Evolutionary conservation across 2,888 invertebrate species (phyloP), one percentile per base, ranked within the genome.

Genomic region (Coelopa pilipes): DNA sequence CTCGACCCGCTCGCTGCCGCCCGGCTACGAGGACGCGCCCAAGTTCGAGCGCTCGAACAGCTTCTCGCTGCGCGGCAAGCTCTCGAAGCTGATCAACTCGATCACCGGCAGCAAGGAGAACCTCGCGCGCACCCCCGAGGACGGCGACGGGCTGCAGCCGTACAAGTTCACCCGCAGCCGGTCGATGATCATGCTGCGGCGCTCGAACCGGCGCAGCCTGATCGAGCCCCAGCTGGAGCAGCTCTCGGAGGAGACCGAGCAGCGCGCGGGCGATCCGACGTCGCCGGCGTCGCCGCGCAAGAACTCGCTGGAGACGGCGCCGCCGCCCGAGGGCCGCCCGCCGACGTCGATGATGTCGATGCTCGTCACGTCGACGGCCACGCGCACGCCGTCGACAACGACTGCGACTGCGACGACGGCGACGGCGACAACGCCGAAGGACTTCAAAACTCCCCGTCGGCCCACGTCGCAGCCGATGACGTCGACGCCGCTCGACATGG

Each of bases 51-150:
- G 87, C 2, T 84, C 87, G 15, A 85, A 85, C 60, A 88, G 88
- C 78, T 87, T 88, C 73, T 85, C 85, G 19, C 70, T 87, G n/a
- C 84, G 84, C 1, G 83, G 85, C 15, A 87, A 83, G 76, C 75
- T 88, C 19, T 84, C 86, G 0, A 84, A 86, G 68, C 76, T 88
- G 1, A 81, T 87, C 24, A 86, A 84, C 45, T 84, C 85, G 11
- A 78, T 88, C 13, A 86, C 86, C 1, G 85, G 86, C 72, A 88
- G 88, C 78, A 86, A 86, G 76, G 88, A 88, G 75, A 87, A 86
- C 74, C 76, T 88, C n/a, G 77, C 79, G 55, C 85, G 82, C 49
- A 75, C 80, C 21, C 81, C 82, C 34, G 78, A 80, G n/a, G 79
- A 81, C 15, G 77, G 78, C 19, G 78, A 73, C 9, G 76, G 74